Evolutionary conservation across 1,140 invertebrate species (phyloP), one percentile per base, ranked within the genome.

Genomic region (Drosophila pectinifera): DNA sequence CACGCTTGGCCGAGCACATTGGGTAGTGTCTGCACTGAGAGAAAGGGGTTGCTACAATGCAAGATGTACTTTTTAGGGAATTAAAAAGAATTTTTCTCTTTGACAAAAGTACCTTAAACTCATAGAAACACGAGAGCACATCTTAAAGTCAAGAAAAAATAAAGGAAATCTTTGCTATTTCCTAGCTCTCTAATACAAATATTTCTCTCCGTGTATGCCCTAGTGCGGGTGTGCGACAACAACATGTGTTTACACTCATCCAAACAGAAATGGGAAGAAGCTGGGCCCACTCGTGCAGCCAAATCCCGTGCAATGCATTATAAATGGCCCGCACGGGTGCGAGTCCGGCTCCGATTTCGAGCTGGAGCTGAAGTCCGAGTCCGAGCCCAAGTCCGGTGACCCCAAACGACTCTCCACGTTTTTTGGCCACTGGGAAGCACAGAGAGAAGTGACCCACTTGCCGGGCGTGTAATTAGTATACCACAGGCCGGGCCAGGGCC

Each of bases 241-340:
- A 70, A 86, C 83, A 86, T 86, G 83, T 86, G 83, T 88, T 86
- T 79, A 75, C 78, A 62, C 65, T 63, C 78, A 63, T 56, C 56
- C 46, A n/a, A 28, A 45, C 26, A 42, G 41, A 59, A 36, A 42
- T 53, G 49, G 59, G 36, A 45, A 58, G 75, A 79, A 76, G 70
- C 65, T 88, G 83, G 49, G 70, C 78, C 85, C 78, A 64, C 78
- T 86, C 61, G 69, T 81, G 82, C 78, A 81, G 74, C 64, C 82
- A 75, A 86, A 78, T 81, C 69, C 62, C 78, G 82, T 86, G 83
- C 69, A 88, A 76, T 76, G 75, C 74, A 86, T 88, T 80, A 88
- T 80, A 86, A 86, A 88, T 86, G 75, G 64, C 20, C 31, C 45
- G 26, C 14, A 55, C 56, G 39, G 57, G 54, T 49, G 28, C 16